A percentile compares a stretch with the other conserved stretches of the same genome.
phyloP scores from a whole-genome alignment of 2,888 invertebrate species.

The Agrotis ipsilon region DNA sequence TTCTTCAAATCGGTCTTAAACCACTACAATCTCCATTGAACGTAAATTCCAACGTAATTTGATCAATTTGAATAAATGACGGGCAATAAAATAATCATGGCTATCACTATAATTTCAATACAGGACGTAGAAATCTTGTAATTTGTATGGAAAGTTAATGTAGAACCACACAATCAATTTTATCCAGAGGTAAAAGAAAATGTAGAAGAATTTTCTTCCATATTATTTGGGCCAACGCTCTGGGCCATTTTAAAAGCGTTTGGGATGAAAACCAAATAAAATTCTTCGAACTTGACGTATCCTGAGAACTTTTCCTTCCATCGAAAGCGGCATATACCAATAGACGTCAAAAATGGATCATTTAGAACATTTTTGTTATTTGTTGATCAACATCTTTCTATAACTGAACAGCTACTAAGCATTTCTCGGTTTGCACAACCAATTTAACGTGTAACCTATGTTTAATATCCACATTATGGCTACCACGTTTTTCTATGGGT shows the following conservation, averaged over 20 bases:
- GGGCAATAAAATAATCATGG: constrained; percentile 72
- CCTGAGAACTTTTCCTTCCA: constrained; percentile 19
- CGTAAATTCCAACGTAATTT: constrained; percentile 76
- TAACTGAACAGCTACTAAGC: constrained; percentile 75
- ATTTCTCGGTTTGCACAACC: constrained; percentile 76
- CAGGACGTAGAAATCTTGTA: constrained; percentile 64
- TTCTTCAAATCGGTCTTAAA: constrained; percentile 57
- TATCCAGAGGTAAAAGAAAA: not conserved
- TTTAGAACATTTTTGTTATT: constrained; percentile 67
- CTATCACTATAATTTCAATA: constrained; percentile 73
- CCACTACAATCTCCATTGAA: constrained; percentile 57
- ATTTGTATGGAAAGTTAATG: constrained; percentile 54
- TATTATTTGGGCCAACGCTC: not conserved
- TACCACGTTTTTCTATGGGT: constrained; percentile 69
- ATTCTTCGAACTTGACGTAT: not conserved
- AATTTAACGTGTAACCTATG: constrained; percentile 73
- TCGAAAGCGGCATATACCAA: constrained; percentile 43
- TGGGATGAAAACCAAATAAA: not conserved
- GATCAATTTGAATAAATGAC: constrained; percentile 80
- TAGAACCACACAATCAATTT: constrained; percentile 9
- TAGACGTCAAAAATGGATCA: constrained; percentile 63
- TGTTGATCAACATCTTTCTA: constrained; percentile 69
- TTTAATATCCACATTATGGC: constrained; percentile 75
- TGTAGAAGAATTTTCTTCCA: not conserved
- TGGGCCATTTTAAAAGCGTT: not conserved